Conservation (phyloP, 2,113 vertebrate genomes). For the Odontophorus gujanensis region DNA sequence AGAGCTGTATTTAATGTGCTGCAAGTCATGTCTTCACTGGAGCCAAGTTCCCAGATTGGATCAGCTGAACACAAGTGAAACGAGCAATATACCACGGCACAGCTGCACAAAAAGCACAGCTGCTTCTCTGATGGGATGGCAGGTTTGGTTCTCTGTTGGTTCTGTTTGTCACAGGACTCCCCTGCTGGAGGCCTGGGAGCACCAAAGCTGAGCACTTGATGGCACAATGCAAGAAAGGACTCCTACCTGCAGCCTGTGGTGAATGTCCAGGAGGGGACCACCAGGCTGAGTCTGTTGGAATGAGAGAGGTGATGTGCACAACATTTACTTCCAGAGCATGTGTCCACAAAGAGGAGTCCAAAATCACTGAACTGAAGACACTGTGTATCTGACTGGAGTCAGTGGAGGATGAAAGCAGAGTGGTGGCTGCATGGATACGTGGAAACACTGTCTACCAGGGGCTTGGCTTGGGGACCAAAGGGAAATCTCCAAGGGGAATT, state of each 20-base stretch:
- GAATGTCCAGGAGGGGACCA: neutral
- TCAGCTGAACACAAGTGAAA: neutral
- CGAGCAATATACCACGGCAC: neutral
- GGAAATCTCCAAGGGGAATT: neutral
- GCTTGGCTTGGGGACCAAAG: neutral
- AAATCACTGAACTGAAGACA: neutral
- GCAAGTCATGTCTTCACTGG: neutral
- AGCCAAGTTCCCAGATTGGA: neutral
- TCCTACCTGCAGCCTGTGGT: neutral
- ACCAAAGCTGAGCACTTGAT: neutral
- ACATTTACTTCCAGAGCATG: neutral
- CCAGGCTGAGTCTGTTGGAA: neutral
- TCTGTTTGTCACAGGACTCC: neutral
- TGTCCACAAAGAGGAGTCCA: neutral
- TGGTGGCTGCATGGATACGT: neutral
- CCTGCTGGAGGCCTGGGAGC: neutral
- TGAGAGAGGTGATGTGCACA: neutral
- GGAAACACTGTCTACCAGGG: neutral
- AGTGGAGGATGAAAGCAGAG: neutral
- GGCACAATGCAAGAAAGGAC: neutral
- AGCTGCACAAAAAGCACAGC: neutral
- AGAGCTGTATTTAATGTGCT: neutral
- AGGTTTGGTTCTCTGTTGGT: neutral
- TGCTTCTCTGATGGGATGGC: neutral
- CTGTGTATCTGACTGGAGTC: neutral